phyloP scores from a whole-genome alignment of 1,140 invertebrate species.

The Tenebrio molitor region DNA sequence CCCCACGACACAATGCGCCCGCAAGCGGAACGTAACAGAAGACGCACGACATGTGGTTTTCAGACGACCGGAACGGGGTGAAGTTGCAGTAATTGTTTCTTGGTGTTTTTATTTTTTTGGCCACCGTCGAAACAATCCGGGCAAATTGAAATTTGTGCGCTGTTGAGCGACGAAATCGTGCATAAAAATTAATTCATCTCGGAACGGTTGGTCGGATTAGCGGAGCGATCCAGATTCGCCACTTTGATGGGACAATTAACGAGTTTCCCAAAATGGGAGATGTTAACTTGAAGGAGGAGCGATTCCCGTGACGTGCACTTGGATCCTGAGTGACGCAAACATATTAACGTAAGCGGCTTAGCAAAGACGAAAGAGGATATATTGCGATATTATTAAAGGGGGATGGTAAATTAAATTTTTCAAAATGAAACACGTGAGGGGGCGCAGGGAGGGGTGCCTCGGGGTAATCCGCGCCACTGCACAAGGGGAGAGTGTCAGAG shows the following conservation, averaged over 20 bases:
- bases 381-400: background rate
- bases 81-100: background rate
- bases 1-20: background rate
- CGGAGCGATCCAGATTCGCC: conserved; percentile 20
- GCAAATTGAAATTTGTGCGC: conserved; percentile 26
- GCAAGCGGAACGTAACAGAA: background rate
- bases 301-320: background rate
- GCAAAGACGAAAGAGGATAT: conserved; percentile 4
- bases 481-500: too few relatives aligned
- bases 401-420: background rate
- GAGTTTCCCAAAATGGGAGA: background rate
- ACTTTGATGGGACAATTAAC: conserved; percentile 13
- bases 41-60: background rate
- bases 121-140: conserved; percentile 22
- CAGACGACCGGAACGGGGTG: background rate
- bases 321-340: conserved; percentile 11
- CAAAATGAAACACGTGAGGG: background rate
- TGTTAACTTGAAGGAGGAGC: too few relatives aligned
- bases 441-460: too few relatives aligned
- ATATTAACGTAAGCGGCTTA: conserved; percentile 31
- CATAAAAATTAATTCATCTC: conserved; percentile 32
- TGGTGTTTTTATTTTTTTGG: too few relatives aligned
- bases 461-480: too few relatives aligned
- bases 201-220: conserved; percentile 1
- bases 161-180: conserved; percentile 19